Evolutionary conservation across 2,888 invertebrate species (phyloP), one percentile per base, ranked within the genome.

Genomic region (Sarcophaga subvicina): DNA sequence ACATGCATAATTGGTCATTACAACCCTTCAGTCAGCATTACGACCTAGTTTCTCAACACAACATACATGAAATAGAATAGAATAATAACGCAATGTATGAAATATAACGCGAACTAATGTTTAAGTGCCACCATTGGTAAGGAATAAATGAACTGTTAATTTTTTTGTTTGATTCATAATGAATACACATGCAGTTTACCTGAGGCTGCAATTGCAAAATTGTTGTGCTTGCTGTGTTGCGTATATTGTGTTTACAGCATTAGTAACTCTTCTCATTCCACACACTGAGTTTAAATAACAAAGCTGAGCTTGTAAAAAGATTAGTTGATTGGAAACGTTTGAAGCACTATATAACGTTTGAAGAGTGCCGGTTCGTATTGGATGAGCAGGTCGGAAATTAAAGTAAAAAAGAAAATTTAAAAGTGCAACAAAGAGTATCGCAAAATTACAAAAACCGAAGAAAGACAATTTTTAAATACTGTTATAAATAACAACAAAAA

Each of bases 301-400:
- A 85, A 83, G 60, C 84, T 71, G 62, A 67, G 66, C 70, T 86
- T 88, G 71, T 72, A 72, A 64, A 27, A 78, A 64, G 72, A 69
- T 83, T 88, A 89, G 88, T 88, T 86, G 77, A 59, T 45, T 76
- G 45, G 10, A 82, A 81, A 80, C 63, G 70, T 67, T 80, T 76
- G 79, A 69, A 78, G 78, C 22, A 22, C 22, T 1, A 22, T 22
- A 22, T 22, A 81, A 80, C 63, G 70, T 67, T 80, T 76, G 79
- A 69, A 78, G 78, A 78, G 85, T 83, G 81, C 69, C 72, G 87
- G 85, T 85, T 87, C 83, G 86, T 17, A 20, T 49, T 62, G 12
- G 67, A 54, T 20, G 54, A 25, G 2, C 8, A 54, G 22, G 11
- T 17, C 47, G 47, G 14, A 77, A 83, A 25, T 37, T 25, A 63